Conservation (phyloP, 2,888 invertebrate genomes). For the Psylliodes chrysocephalus region DNA sequence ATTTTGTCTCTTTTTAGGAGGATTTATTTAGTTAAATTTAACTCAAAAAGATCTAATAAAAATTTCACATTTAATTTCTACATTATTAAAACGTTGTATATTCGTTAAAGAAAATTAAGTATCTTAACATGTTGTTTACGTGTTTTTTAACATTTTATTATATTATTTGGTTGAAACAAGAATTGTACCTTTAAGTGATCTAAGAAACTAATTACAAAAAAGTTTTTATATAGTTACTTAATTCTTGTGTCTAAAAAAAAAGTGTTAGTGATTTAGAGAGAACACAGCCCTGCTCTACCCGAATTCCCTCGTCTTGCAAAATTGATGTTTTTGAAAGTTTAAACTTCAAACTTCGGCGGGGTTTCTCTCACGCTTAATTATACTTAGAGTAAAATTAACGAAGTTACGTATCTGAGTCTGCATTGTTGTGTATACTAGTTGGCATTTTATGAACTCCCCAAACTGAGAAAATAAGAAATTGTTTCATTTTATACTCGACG, state of each 20-base stretch:
- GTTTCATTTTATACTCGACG: background rate
- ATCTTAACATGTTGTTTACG: too few relatives aligned
- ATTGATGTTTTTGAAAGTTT: constrained; percentile 27
- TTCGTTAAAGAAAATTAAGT: too few relatives aligned
- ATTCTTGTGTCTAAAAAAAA: background rate
- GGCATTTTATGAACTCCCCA: constrained; percentile 20
- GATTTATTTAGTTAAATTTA: too few relatives aligned
- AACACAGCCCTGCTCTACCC: background rate
- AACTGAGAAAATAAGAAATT: constrained; percentile 20
- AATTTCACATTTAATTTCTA: too few relatives aligned
- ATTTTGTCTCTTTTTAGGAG: too few relatives aligned
- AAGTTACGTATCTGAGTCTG: constrained; percentile 31
- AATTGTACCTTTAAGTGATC: too few relatives aligned
- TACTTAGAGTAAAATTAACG: constrained; percentile 32
- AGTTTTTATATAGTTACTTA: too few relatives aligned
- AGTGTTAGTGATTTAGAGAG: background rate
- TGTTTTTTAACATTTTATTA: too few relatives aligned
- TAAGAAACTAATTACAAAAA: too few relatives aligned
- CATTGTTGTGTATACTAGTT: constrained; percentile 19
- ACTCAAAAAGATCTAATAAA: too few relatives aligned
- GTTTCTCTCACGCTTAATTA: constrained; percentile 30
- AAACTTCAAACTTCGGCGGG: constrained; percentile 26
- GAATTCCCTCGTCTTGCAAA: constrained; percentile 12
- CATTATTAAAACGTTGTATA: too few relatives aligned
- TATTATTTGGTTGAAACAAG: too few relatives aligned